Evolutionary conservation across 1,140 invertebrate species (phyloP).

Genomic region (Rhizoglyphus robini): DNA sequence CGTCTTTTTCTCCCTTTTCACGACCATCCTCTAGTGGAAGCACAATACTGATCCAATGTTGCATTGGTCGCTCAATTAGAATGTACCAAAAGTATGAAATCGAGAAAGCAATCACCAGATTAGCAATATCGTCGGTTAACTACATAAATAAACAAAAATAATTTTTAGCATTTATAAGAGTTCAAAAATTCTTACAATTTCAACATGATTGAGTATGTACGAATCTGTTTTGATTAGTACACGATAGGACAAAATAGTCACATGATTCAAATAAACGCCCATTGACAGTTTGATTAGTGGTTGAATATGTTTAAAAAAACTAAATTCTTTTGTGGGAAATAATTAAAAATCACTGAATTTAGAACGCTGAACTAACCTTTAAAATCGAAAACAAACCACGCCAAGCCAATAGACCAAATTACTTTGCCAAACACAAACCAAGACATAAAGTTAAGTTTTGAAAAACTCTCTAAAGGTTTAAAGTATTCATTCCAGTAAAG

Average conservation of each 20-base stretch:
- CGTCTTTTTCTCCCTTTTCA: not conserved
- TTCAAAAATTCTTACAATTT: slow-evolving; percentile 8
- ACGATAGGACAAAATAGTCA: not conserved
- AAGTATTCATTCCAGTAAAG: slow-evolving; percentile 2
- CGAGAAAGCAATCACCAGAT: not conserved
- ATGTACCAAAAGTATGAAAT: slow-evolving; percentile 6
- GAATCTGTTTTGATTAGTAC: not conserved
- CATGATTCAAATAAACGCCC: slow-evolving; percentile 10
- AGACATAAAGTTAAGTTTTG: not conserved
- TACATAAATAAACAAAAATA: not conserved
- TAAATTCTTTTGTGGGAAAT: not conserved
- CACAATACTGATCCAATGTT: not conserved
- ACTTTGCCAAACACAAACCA: not conserved
- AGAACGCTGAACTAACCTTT: not conserved
- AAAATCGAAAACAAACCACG: no score
- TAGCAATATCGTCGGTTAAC: not conserved
- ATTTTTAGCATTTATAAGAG: not conserved
- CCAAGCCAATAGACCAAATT: not conserved
- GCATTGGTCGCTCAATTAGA: slow-evolving; percentile 1
- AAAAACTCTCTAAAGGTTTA: not conserved
- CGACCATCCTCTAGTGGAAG: not conserved
- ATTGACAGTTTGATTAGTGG: not conserved
- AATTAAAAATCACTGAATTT: not conserved
- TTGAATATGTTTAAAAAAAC: not conserved
- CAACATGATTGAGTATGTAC: not conserved